phyloP scores from a whole-genome alignment of 2,113 vertebrate species.

The Eptesicus fuscus region DNA sequence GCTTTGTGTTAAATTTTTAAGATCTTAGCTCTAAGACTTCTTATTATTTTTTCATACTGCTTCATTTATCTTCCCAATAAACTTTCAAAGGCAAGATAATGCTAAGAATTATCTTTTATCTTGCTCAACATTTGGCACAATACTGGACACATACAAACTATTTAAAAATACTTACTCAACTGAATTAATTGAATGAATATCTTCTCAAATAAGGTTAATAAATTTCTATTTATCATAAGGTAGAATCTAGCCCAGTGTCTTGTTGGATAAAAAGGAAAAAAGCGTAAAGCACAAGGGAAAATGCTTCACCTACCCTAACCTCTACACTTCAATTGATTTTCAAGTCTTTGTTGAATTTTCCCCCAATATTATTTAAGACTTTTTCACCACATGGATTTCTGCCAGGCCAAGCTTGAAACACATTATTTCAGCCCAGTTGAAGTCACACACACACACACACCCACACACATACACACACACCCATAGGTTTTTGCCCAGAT shows the following conservation, averaged over 20 bases:
- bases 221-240: conserved; percentile 6
- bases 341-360: conserved; percentile 28
- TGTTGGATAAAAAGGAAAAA: neutral
- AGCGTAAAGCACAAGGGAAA: neutral
- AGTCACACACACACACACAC: neutral
- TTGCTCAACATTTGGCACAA: neutral
- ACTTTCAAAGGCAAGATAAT: conserved; percentile 34
- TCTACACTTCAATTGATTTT: conserved; percentile 49
- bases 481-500: neutral
- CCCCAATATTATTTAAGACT: conserved; percentile 11
- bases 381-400: conserved; percentile 44
- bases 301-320: conserved; percentile 8
- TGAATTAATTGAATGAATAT: conserved; percentile 15
- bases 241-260: conserved; percentile 28
- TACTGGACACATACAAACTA: neutral
- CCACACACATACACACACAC: neutral
- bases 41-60: conserved; percentile 17
- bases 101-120: conserved; percentile 38
- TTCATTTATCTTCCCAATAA: conserved; percentile 29
- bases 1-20: neutral
- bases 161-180: conserved; percentile 34
- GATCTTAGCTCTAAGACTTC: neutral
- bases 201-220: conserved; percentile 15
- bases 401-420: conserved; percentile 18
- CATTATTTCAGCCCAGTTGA: conserved; percentile 36